These are phyloP conservation scores for Arizona elegans DNA, from an alignment of 2,113 vertebrate genomes.

Conservation along the genomic window DNA sequence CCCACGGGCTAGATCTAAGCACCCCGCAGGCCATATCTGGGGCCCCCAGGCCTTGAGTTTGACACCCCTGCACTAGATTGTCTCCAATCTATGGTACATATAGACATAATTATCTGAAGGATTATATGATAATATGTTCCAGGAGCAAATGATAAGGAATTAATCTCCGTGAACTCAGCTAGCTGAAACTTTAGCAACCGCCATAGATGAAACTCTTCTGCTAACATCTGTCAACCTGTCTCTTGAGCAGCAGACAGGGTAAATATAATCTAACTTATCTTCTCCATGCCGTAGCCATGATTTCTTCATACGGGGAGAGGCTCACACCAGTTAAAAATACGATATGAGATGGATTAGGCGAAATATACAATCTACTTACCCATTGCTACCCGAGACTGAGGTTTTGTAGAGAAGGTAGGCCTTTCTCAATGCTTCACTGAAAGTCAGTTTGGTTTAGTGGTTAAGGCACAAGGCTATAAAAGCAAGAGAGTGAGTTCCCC, in stretches of 20 bases:
- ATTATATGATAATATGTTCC: neutral
- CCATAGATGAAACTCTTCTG: neutral
- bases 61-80: too few species aligned
- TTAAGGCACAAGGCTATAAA: too few species aligned
- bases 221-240: neutral
- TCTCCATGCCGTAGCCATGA: neutral
- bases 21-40: too few species aligned
- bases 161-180: neutral
- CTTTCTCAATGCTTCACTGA: neutral
- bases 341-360: neutral
- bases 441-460: too few species aligned
- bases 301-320: slow-evolving; percentile 10
- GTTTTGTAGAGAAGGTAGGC: neutral
- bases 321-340: neutral
- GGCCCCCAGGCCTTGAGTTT: too few species aligned
- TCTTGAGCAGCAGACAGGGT: neutral
- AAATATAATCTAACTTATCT: neutral
- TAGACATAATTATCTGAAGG: neutral
- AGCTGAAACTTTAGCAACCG: neutral
- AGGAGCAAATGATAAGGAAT: neutral
- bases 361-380: too few species aligned
- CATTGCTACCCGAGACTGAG: neutral
- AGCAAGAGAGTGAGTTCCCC: too few species aligned
- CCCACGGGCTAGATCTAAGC: too few species aligned
- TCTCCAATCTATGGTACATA: too few species aligned